Conservation (phyloP, 35 echinoderm and acorn worm genomes). For the Holothuria glaberrima region DNA sequence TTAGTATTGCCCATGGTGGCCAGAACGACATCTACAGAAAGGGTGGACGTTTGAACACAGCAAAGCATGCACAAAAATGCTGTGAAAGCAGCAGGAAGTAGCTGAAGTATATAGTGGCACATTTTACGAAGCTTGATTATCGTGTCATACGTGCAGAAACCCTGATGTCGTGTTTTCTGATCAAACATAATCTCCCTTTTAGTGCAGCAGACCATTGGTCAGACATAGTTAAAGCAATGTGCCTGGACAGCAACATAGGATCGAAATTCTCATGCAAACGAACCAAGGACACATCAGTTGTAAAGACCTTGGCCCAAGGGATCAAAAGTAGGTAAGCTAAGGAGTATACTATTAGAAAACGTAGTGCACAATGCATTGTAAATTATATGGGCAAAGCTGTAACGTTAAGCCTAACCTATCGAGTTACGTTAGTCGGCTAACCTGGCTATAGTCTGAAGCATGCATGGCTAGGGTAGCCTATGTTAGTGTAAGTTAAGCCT, state of each 20-base stretch:
- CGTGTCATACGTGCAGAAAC: constrained; percentile 65
- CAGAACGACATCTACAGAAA: constrained; percentile 38
- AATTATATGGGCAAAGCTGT: no score
- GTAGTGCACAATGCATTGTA: no score
- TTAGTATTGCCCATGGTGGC: constrained; percentile 59
- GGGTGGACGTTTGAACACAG: constrained; percentile 32
- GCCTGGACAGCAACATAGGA: constrained; percentile 47
- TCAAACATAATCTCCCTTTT: constrained; percentile 70
- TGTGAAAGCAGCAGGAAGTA: no score
- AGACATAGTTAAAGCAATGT: no score
- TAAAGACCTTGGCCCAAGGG: constrained; percentile 46
- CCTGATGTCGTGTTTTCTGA: constrained; percentile 50
- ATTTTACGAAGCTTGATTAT: constrained; percentile 41
- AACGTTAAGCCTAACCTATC: constrained; percentile 1
- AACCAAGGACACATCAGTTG: constrained; percentile 37
- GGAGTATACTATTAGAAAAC: no score
- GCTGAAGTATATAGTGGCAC: not conserved
- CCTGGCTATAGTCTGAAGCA: no score
- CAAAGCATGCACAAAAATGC: constrained; percentile 70
- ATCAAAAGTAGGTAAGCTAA: no score
- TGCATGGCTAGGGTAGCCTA: not conserved
- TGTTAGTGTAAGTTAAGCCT: not conserved
- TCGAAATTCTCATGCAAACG: constrained; percentile 24
- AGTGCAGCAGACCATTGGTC: no score
- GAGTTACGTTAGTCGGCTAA: not conserved